phyloP scores from a whole-genome alignment of 2,113 vertebrate species.

The Apteryx mantelli region DNA sequence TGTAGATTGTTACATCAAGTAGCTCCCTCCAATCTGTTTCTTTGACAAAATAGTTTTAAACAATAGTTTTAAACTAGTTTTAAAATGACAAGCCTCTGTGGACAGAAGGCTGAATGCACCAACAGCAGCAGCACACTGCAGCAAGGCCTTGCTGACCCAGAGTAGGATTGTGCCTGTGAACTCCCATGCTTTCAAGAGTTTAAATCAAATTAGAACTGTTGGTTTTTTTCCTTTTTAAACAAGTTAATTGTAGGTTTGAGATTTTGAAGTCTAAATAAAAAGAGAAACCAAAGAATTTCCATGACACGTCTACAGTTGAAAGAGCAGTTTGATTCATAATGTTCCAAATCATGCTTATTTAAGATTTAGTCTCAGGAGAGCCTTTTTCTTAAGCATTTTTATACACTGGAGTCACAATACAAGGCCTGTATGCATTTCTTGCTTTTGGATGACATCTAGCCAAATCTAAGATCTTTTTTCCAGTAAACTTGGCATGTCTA shows the following conservation, averaged over 20 bases:
- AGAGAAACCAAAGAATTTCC: background rate
- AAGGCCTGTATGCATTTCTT: background rate
- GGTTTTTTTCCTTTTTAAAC: background rate
- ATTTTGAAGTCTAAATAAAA: background rate
- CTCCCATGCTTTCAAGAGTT: background rate
- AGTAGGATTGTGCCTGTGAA: background rate
- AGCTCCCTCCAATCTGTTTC: background rate
- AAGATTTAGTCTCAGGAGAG: background rate
- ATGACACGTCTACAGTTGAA: background rate
- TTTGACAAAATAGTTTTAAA: background rate
- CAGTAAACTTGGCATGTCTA: conserved; percentile 35
- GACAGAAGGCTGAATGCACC: background rate
- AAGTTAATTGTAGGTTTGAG: conserved; percentile 1
- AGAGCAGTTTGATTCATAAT: background rate
- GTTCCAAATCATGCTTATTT: background rate
- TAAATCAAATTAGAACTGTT: background rate
- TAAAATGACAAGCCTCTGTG: background rate
- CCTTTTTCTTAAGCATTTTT: background rate
- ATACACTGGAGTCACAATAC: background rate
- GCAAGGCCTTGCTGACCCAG: background rate
- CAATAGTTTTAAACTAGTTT: background rate
- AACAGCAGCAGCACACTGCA: background rate
- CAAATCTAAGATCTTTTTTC: background rate
- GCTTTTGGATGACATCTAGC: background rate
- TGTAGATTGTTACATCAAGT: background rate